Base-by-base conservation (phyloP, 2,888 invertebrate genomes). In the Phragmatobia fuliginosa region DNA sequence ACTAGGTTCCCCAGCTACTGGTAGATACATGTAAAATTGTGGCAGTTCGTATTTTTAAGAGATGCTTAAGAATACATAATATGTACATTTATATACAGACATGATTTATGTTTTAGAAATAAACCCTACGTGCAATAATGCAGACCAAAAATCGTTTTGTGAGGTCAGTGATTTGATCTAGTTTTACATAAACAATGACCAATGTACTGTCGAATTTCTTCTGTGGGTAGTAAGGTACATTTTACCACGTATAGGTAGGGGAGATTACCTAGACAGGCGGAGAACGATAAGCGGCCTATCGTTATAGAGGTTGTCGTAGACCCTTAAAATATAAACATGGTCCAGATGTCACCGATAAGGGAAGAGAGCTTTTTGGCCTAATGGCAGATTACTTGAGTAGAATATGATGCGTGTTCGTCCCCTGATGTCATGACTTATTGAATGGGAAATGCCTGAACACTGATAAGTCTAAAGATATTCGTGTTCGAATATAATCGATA, bases 321-420 rank as follows among this genome's bases (percentile, higher is more conserved):
- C 92, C 93, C 92, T 93, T 91, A 91, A 93, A 94, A 93, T 94
- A 94, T 94, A 93, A 94, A 94, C 94, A 93, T 92, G 90, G 90
- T 87, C 91, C 94, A 94, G 94, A 94, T 94, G 94, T 92, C 85
- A 88, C 90, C 92, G 94, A 94, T 94, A 94, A 93, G 91, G 87
- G 90, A 84, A 80, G 89, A 90, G 89, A 91, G 93, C 91, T 92
- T 92, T 93, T 93, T 91, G 90, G 87, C 90, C 90, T 94, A 94
- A 94, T 94, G 91, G 91, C 89, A 92, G 92, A 93, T 94, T 94
- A 92, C 92, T 92, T 85, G 82, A 90, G 86, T 89, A 82, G 86
- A 90, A 88, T 87, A 88, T 88, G 87, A 89, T 86, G 86, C 87
- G 87, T 85, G 86, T 83, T 49, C 70, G 36, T 82, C 84, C 85